Evolutionary conservation across 2,888 invertebrate genomes (phyloP), one percentile per base, ranked within the genome.

Genomic region (Calameuta idolon): DNA sequence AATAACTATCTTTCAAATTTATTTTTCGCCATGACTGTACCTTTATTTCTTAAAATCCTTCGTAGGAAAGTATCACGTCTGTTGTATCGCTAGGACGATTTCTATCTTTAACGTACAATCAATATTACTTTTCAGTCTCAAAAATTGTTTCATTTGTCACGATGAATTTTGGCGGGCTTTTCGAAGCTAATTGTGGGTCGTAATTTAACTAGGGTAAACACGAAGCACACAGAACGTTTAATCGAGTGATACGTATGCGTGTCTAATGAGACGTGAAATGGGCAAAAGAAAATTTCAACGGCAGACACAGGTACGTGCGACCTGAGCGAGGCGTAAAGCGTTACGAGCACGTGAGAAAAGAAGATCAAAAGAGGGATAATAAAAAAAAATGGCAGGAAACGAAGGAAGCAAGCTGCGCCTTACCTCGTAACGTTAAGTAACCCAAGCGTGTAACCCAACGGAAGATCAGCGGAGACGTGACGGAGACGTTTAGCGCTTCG

Each of bases 351-450:
- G 23, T 15, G 23, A 55, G 23, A 55, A 12, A 37, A 37, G 23
- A 15, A 55, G 15, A 40, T 15, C 1, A 4, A 9, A 15, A 23
- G 1, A 55, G 15, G 55, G 55, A 55, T 31, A 71, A 71, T 33
- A 71, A 71, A 11, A 15, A 71, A 71, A 23, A 69, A 34, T 1
- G 34, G 30, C 31, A 71, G 34, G 34, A 71, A 71, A 71, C 31
- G 71, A 71, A 71, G 31, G 30, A 71, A 71, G 34, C 71, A 34
- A 55, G 55, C 23, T 55, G 23, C 55, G 55, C 55, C 71, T 71
- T 34, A 34, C 31, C 33, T 71, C 71, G 71, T 34, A 33, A 33
- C 71, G 71, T 34, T 71, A 34, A 33, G 71, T 33, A 33, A 71
- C 71, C 71, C 55, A 55, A 55, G 55, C 55, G 0, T 23, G 55